phyloP scores from a whole-genome alignment of 2,888 invertebrate species.

The Psococerastis gibbosa region DNA sequence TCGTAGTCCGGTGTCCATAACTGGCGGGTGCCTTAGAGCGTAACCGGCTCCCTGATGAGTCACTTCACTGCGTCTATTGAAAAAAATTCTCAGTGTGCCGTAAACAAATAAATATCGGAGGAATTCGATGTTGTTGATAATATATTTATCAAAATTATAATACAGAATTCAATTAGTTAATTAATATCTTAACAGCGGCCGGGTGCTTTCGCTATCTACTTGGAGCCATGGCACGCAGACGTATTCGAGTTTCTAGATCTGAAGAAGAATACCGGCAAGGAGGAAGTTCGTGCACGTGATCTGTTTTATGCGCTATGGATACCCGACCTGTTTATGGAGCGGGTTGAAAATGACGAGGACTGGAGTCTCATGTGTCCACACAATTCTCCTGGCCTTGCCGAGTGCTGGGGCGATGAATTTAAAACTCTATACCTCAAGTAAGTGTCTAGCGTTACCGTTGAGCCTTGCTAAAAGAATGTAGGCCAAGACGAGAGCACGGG shows the following conservation, averaged over 20 bases:
- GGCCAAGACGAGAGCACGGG: too few relatives aligned
- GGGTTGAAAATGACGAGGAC: conserved; percentile 61
- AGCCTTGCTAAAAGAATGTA: too few relatives aligned
- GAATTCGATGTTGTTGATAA: background rate
- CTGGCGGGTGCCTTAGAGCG: too few relatives aligned
- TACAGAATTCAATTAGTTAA: background rate
- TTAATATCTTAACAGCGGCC: conserved; percentile 38
- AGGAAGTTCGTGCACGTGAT: conserved; percentile 85
- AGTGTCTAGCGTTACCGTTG: too few relatives aligned
- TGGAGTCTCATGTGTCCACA: conserved; percentile 98
- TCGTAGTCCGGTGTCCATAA: too few relatives aligned
- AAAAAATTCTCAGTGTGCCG: too few relatives aligned
- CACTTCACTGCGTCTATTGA: too few relatives aligned
- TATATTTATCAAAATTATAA: conserved; percentile 4
- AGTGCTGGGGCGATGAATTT: conserved; percentile 92
- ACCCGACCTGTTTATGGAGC: conserved; percentile 93
- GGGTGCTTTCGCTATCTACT: conserved; percentile 91
- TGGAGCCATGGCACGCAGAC: conserved; percentile 99
- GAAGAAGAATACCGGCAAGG: conserved; percentile 89
- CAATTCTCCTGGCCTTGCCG: conserved; percentile 73
- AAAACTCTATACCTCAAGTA: conserved; percentile 63
- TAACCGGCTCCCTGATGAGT: too few relatives aligned
- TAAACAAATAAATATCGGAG: too few relatives aligned
- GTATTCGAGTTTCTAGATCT: conserved; percentile 87
- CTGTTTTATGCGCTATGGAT: conserved; percentile 96